These are phyloP conservation scores for Enteromius fasciolatus DNA, from an alignment of 2,797 vertebrate genomes.

Conservation along the genomic window DNA sequence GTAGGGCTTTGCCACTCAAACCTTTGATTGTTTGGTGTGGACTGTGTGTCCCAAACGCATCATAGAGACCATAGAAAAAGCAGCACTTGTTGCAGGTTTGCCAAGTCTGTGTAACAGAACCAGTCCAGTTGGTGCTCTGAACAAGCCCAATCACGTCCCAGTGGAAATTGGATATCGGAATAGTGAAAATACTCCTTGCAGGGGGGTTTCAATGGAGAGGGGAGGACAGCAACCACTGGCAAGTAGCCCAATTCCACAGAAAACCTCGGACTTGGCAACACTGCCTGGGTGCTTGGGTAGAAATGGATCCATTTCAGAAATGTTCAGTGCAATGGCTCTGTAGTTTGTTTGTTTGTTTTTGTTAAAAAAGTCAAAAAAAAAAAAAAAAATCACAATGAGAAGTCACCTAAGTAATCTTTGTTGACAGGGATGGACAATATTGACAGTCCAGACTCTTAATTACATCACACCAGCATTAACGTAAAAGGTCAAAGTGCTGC, in stretches of 20 bases:
- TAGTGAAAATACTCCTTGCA: background rate
- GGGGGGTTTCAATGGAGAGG: background rate
- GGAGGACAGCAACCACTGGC: background rate
- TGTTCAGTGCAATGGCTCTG: background rate
- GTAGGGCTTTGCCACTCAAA: background rate
- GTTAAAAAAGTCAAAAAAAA: too few species aligned
- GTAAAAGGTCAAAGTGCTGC: background rate
- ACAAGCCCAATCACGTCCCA: background rate
- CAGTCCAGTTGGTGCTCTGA: background rate
- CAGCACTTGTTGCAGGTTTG: background rate
- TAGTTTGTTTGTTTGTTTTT: background rate
- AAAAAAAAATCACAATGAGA: too few species aligned
- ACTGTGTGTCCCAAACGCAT: background rate
- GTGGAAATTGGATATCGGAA: background rate
- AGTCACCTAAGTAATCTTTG: background rate
- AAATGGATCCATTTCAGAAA: background rate
- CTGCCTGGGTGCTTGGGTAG: background rate
- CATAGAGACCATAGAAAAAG: background rate
- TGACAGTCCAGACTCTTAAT: background rate
- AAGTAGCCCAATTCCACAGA: background rate
- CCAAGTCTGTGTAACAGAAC: background rate
- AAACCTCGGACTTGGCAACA: background rate
- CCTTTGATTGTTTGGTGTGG: background rate
- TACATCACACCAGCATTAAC: background rate
- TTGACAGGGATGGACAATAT: slow-evolving; percentile 7